These are phyloP conservation scores for Andricus curvator DNA, from an alignment of 2,888 invertebrate genomes.

Conservation along the genomic window DNA sequence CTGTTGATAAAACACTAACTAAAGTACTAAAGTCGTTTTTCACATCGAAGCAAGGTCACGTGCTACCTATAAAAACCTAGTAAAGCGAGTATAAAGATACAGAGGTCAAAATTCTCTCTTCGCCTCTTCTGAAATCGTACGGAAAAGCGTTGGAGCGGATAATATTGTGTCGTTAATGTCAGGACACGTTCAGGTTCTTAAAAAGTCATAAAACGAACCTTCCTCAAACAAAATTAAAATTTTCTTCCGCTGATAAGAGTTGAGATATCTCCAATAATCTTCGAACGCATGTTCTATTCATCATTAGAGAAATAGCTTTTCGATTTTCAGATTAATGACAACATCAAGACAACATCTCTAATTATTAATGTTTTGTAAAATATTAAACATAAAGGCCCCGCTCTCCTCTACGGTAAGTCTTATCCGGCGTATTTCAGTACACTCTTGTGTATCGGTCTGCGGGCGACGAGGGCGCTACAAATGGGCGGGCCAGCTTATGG, in stretches of 20 bases:
- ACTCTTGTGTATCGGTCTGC: constrained; percentile 66
- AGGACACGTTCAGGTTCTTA: background rate
- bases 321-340: background rate
- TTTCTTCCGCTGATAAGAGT: background rate
- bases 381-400: background rate
- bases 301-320: background rate
- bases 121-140: background rate
- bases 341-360: background rate
- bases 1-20: constrained; percentile 26
- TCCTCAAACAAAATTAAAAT: background rate
- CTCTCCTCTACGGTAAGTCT: constrained; percentile 42
- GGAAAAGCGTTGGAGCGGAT: background rate
- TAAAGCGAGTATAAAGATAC: constrained; percentile 15
- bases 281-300: background rate
- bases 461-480: constrained; percentile 76
- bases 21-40: constrained; percentile 32
- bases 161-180: constrained; percentile 4
- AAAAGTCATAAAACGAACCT: background rate
- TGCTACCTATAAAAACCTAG: constrained; percentile 34
- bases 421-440: constrained; percentile 52
- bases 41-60: constrained; percentile 22
- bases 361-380: background rate
- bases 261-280: background rate
- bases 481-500: constrained; percentile 73
- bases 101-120: constrained; percentile 38